phyloP scores from a whole-genome alignment of 2,113 vertebrate genomes.

The Perca flavescens region DNA sequence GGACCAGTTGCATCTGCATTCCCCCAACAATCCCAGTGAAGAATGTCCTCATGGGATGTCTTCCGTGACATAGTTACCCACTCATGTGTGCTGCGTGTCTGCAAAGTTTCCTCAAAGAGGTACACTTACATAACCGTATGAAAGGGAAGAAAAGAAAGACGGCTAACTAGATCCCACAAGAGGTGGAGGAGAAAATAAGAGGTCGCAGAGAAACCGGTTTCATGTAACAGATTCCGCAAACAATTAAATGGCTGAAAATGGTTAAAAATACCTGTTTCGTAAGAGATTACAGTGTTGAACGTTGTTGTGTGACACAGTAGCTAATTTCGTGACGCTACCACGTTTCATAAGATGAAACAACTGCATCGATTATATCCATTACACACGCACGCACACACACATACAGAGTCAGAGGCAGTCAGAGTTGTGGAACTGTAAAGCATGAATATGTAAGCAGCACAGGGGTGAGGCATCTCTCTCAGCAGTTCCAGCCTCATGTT shows the following conservation, averaged over 20 bases:
- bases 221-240: neutral
- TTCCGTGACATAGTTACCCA: slow-evolving; percentile 26
- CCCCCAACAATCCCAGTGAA: neutral
- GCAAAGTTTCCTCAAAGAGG: slow-evolving; percentile 45
- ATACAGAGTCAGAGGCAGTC: slow-evolving; percentile 12
- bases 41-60: neutral
- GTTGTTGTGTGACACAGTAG: neutral
- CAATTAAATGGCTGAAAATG: slow-evolving; percentile 2
- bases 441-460: slow-evolving; percentile 60
- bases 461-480: slow-evolving; percentile 45
- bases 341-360: neutral
- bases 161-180: slow-evolving; percentile 33
- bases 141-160: slow-evolving; percentile 7
- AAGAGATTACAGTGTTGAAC: too few species aligned
- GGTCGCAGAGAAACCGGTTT: neutral
- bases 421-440: slow-evolving; percentile 49
- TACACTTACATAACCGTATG: slow-evolving; percentile 15
- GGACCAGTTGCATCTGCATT: neutral
- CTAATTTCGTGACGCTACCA: neutral
- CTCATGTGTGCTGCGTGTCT: slow-evolving; percentile 37
- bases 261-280: neutral
- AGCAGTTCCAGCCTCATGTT: slow-evolving; percentile 65
- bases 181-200: slow-evolving; percentile 13
- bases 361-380: neutral
- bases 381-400: slow-evolving; percentile 28